Conservation (phyloP, 2,113 vertebrate genomes). For the Emydura subglobosa region DNA sequence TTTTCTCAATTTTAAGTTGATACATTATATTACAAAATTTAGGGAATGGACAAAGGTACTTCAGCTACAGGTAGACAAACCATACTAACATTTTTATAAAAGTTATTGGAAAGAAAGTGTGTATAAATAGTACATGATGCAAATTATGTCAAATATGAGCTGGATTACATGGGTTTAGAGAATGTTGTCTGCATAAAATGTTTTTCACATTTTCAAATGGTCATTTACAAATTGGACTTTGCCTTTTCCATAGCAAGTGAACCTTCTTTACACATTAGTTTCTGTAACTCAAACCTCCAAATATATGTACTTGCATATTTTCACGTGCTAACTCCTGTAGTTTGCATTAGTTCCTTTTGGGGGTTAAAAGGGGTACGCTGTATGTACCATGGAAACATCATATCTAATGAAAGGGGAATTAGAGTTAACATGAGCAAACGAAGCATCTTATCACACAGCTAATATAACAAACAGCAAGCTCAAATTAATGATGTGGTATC, state of each 20-base stretch:
- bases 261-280: neutral
- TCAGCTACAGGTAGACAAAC: constrained; percentile 45
- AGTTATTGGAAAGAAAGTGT: constrained; percentile 2
- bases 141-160: neutral
- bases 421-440: neutral
- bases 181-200: neutral
- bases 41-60: neutral
- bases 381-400: accelerated
- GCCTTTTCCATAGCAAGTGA: neutral
- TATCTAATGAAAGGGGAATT: neutral
- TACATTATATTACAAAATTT: neutral
- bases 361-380: neutral
- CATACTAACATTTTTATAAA: neutral
- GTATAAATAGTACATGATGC: neutral
- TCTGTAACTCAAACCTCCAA: neutral
- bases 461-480: neutral
- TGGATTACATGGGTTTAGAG: neutral
- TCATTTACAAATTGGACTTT: neutral
- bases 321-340: neutral
- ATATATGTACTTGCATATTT: neutral
- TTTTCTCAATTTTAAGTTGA: neutral
- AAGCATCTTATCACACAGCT: neutral
- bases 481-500: neutral
- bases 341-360: neutral
- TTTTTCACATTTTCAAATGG: constrained; percentile 3